These are phyloP conservation scores for Poeciliopsis paucimaculata DNA, from an alignment of 2,797 vertebrate genomes.

Conservation along the genomic window DNA sequence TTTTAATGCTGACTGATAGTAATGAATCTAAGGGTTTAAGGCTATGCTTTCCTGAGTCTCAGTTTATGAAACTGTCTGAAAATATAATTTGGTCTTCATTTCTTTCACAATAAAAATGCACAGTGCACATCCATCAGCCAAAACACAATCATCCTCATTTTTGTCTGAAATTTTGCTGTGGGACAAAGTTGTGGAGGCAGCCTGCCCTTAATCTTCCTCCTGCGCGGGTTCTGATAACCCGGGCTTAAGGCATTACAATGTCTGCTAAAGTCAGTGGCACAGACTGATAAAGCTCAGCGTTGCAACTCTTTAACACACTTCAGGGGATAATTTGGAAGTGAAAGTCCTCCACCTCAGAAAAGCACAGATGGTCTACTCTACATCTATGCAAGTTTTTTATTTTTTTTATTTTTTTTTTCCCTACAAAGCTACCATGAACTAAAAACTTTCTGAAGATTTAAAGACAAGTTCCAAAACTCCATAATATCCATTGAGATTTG, in stretches of 20 bases:
- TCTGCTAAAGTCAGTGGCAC: neutral
- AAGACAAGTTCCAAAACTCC: neutral
- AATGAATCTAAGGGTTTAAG: neutral
- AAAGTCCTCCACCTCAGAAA: neutral
- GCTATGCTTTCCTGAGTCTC: neutral
- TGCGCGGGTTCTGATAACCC: neutral
- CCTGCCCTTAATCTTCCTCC: neutral
- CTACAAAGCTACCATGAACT: neutral
- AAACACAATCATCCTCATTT: neutral
- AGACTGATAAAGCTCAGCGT: slow-evolving; percentile 6
- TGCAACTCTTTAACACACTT: neutral
- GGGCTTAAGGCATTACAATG: neutral
- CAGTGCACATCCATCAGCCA: neutral
- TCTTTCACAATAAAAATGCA: neutral
- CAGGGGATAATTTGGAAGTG: slow-evolving; percentile 6
- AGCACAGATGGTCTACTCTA: neutral
- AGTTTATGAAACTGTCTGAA: neutral
- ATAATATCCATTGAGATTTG: neutral
- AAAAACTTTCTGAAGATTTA: neutral
- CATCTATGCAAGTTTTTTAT: neutral
- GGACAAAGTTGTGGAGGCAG: neutral
- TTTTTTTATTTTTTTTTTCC: neutral
- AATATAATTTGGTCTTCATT: neutral
- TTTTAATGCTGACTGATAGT: neutral
- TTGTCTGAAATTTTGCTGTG: neutral